phyloP scores from a whole-genome alignment of 2,888 invertebrate genomes.

The Bursaphelenchus okinawaensis region DNA sequence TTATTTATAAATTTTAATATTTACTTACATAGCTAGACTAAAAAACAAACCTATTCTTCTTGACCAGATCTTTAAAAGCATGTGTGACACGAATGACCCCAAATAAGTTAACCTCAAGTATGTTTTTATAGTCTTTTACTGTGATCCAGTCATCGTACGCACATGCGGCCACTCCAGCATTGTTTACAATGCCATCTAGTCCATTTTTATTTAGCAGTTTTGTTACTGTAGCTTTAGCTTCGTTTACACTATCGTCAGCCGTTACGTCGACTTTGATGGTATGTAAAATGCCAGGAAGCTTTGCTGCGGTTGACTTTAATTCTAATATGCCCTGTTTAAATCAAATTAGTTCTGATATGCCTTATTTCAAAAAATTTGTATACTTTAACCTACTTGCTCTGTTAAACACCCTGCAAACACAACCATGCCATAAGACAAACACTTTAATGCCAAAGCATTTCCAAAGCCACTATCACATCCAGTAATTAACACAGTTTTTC shows the following conservation, averaged over 20 bases:
- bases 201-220: not conserved
- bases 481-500: slow-evolving; percentile 18
- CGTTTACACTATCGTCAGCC: slow-evolving; percentile 36
- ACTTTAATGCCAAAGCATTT: slow-evolving; percentile 15
- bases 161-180: slow-evolving; percentile 46
- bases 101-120: slow-evolving; percentile 45
- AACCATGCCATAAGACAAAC: slow-evolving; percentile 18
- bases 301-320: too few species aligned
- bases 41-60: slow-evolving; percentile 34
- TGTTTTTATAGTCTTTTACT: slow-evolving; percentile 50
- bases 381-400: slow-evolving; percentile 15
- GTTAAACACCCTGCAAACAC: slow-evolving; percentile 27
- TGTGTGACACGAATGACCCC: slow-evolving; percentile 55
- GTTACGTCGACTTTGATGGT: slow-evolving; percentile 43
- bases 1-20: not conserved
- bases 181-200: slow-evolving; percentile 48
- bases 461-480: slow-evolving; percentile 27
- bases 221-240: slow-evolving; percentile 28
- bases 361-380: not conserved
- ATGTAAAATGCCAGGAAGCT: slow-evolving; percentile 19
- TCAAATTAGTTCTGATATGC: not conserved
- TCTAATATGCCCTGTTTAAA: not conserved
- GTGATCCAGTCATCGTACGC: slow-evolving; percentile 55
- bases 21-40: slow-evolving; percentile 1
- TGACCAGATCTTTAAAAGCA: slow-evolving; percentile 43